Conservation (phyloP, 37 sponge, comb jelly and placozoan genomes). For the Spongia lamella region DNA sequence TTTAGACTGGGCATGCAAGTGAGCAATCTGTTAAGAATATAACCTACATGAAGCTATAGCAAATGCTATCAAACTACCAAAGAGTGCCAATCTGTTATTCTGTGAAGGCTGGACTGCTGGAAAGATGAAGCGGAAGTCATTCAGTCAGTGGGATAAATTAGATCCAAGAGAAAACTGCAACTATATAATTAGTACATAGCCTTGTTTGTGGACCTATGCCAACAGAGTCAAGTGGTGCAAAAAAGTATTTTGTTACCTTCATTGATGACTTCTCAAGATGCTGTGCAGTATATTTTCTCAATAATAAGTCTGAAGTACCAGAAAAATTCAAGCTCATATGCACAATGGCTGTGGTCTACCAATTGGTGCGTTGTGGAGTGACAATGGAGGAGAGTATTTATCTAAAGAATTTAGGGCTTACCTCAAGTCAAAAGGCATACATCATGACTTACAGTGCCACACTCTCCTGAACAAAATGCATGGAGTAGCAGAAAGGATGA, state of each 20-base stretch:
- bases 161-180: conserved; percentile 6
- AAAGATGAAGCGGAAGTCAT: conserved; percentile 5
- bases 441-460: no score
- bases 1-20: conserved; percentile 42
- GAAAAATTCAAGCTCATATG: conserved; percentile 12
- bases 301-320: not conserved
- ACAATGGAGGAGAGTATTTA: conserved; percentile 10
- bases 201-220: conserved; percentile 19
- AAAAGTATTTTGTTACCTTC: conserved; percentile 18
- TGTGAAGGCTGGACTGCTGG: conserved; percentile 10
- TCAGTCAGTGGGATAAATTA: conserved; percentile 5
- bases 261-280: conserved; percentile 33
- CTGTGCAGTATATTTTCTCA: conserved; percentile 17
- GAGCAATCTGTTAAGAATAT: conserved; percentile 24
- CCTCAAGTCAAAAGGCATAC: no score
- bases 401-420: no score
- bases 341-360: not conserved
- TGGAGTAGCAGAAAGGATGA: not conserved
- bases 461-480: no score
- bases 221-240: conserved; percentile 13
- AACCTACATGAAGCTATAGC: conserved; percentile 12
- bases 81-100: not conserved
- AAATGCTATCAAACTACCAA: not conserved
- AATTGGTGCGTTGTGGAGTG: conserved; percentile 4
- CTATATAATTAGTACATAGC: conserved; percentile 8